phyloP scores from a whole-genome alignment of 2,113 vertebrate species.

The Oncorhynchus clarkii region DNA sequence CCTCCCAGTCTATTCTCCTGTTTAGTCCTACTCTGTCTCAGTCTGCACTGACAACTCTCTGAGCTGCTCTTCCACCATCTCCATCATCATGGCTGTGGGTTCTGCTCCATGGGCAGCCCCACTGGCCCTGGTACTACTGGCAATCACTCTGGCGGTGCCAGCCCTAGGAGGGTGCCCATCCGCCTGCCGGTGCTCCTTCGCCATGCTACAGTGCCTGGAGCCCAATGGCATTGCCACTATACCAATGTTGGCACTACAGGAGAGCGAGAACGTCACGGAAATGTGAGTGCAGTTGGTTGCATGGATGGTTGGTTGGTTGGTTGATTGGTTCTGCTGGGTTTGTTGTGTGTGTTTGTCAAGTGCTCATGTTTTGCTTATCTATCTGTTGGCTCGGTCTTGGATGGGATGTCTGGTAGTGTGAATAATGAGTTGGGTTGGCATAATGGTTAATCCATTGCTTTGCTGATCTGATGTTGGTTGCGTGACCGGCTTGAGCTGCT shows the following conservation, averaged over 20 bases:
- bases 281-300: conserved; percentile 69
- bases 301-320: neutral
- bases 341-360: neutral
- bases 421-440: neutral
- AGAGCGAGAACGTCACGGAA: conserved; percentile 78
- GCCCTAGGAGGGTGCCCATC: conserved; percentile 58
- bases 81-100: conserved; percentile 46
- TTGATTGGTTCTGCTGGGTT: neutral
- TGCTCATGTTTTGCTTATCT: conserved; percentile 6
- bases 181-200: conserved; percentile 70
- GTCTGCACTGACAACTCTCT: conserved; percentile 21
- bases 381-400: neutral
- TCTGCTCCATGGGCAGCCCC: conserved; percentile 10
- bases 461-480: neutral
- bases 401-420: neutral
- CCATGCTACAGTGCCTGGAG: conserved; percentile 73
- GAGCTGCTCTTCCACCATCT: neutral
- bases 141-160: conserved; percentile 46
- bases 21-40: conserved; percentile 13
- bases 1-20: conserved; percentile 20
- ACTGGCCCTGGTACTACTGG: conserved; percentile 46
- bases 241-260: conserved; percentile 61
- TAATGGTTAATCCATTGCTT: neutral
- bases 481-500: neutral
- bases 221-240: conserved; percentile 60